phyloP scores from a whole-genome alignment of 2,797 vertebrate species.

The Podarcis siculus region DNA sequence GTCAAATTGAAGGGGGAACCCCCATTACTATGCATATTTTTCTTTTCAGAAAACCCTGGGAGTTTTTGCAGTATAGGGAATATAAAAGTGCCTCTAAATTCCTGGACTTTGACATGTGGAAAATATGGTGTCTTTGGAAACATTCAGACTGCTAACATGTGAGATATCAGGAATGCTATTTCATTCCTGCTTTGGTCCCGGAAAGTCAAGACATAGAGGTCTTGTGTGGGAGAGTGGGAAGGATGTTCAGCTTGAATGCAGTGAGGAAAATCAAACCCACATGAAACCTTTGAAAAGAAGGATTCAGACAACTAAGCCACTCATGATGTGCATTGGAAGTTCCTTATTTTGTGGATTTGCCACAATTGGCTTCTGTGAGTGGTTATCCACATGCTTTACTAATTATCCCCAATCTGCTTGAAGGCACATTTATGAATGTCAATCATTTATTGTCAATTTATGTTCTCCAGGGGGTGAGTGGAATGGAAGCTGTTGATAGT shows the following conservation, averaged over 20 bases:
- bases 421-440: conserved; percentile 73
- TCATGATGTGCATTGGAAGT: conserved; percentile 58
- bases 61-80: not conserved
- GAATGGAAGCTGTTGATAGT: conserved; percentile 53
- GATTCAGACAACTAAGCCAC: conserved; percentile 24
- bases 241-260: conserved; percentile 58
- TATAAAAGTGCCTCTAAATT: not conserved
- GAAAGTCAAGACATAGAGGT: not conserved
- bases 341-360: conserved; percentile 75
- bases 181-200: not conserved
- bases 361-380: conserved; percentile 69
- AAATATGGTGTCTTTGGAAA: not conserved
- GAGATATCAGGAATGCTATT: not conserved
- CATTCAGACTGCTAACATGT: not conserved
- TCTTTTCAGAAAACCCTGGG: not conserved
- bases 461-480: conserved; percentile 58
- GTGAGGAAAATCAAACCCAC: conserved; percentile 42
- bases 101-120: not conserved
- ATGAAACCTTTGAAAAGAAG: conserved; percentile 49
- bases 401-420: conserved; percentile 77
- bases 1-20: not conserved
- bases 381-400: conserved; percentile 71
- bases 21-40: not conserved
- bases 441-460: conserved; percentile 75
- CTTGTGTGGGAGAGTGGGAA: conserved; percentile 25